Percentiles rank a stretch among this genome's conserved stretches.
Evolutionary conservation across 2,113 vertebrate species (phyloP).

Genomic region (Podarcis cretensis): DNA sequence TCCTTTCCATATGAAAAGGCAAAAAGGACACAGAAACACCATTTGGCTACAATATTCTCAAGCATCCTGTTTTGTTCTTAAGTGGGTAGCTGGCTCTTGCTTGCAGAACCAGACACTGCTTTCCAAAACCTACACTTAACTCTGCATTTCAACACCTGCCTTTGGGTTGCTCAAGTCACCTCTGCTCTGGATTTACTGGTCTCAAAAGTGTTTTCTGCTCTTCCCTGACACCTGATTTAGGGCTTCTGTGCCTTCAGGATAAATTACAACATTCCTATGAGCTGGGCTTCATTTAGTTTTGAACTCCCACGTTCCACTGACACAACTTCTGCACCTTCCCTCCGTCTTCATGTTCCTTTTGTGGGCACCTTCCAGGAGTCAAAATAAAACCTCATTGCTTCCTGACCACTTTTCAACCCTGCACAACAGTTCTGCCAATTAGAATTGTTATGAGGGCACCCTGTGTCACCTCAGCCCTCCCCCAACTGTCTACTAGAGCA

Average conservation of each 20-base stretch:
- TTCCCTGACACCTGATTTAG: neutral
- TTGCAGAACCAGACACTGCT: neutral
- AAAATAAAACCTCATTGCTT: neutral
- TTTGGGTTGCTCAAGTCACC: neutral
- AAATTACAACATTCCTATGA: neutral
- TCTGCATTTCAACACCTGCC: neutral
- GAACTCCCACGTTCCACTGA: neutral
- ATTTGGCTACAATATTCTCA: neutral
- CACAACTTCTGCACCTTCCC: neutral
- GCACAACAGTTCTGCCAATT: neutral
- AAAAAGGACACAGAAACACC: neutral
- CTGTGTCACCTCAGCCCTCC: neutral
- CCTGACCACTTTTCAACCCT: neutral
- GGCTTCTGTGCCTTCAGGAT: neutral
- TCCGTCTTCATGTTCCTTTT: neutral
- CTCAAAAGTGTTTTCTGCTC: too few species aligned
- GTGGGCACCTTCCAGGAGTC: neutral
- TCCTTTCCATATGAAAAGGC: neutral
- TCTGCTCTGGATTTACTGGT: neutral
- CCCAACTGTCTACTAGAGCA: neutral
- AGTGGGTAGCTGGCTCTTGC: neutral
- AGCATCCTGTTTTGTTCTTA: neutral
- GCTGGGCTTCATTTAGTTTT: neutral
- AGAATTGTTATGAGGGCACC: neutral
- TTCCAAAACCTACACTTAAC: neutral